A percentile compares a stretch with the other conserved stretches of the same genome.
Evolutionary conservation across 2,113 vertebrate species (phyloP).

Genomic region (Pelmatolapia mariae): DNA sequence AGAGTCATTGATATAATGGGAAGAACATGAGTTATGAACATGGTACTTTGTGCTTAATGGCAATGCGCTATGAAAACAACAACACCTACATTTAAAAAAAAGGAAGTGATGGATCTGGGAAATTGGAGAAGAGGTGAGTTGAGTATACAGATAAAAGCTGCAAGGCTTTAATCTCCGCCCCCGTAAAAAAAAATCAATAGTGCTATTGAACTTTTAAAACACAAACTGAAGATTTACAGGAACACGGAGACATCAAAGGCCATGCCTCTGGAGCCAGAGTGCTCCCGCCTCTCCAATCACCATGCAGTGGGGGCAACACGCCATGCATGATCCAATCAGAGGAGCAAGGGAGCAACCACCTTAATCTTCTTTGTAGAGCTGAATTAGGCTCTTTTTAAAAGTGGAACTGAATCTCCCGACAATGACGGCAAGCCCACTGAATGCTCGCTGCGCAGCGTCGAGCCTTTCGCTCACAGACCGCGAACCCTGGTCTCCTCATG

Average conservation of each 20-base stretch:
- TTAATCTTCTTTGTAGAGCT: conserved; percentile 48
- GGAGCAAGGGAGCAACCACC: neutral
- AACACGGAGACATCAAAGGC: conserved; percentile 38
- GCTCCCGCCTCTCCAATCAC: conserved; percentile 17
- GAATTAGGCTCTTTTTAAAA: conserved; percentile 49
- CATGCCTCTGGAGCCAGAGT: neutral
- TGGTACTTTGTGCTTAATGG: neutral
- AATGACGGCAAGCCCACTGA: conserved; percentile 22
- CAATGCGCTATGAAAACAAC: neutral
- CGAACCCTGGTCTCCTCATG: neutral
- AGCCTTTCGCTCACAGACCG: neutral
- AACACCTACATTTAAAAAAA: conserved; percentile 3
- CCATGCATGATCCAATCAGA: conserved; percentile 13
- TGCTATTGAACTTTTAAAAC: conserved; percentile 54
- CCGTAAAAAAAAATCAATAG: conserved; percentile 50
- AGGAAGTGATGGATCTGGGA: neutral
- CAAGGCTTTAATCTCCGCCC: conserved; percentile 42
- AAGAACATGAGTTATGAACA: neutral
- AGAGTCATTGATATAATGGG: neutral
- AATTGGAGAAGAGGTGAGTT: neutral
- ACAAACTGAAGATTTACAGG: conserved; percentile 48
- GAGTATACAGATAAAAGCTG: conserved; percentile 45
- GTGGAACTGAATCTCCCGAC: conserved; percentile 48
- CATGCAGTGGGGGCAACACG: neutral
- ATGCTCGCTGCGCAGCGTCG: neutral